These are phyloP conservation scores for Oreochromis tanganicae DNA, from an alignment of 2,113 vertebrate genomes.

Conservation along the genomic window DNA sequence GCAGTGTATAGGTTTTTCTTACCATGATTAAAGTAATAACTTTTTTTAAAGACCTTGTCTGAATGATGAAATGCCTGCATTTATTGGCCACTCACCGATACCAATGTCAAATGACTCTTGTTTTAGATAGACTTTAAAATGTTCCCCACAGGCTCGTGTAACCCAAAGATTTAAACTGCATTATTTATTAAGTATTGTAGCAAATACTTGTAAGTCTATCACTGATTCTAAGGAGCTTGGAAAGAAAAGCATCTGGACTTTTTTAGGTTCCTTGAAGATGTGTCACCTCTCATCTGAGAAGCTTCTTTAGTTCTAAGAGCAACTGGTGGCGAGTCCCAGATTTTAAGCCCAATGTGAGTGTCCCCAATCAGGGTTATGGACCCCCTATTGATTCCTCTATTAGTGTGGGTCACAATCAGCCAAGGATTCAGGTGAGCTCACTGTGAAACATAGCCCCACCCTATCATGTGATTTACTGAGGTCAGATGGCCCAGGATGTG, in stretches of 20 bases:
- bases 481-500: neutral
- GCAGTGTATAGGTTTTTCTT: neutral
- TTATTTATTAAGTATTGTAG: neutral
- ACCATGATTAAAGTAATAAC: neutral
- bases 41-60: neutral
- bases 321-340: neutral
- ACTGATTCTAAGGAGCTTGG: neutral
- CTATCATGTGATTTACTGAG: neutral
- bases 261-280: neutral
- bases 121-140: neutral
- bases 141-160: neutral
- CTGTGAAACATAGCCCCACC: neutral
- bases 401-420: neutral
- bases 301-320: neutral
- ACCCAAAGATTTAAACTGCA: neutral
- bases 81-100: neutral
- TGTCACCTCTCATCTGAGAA: neutral
- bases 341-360: rapidly evolving
- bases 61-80: neutral
- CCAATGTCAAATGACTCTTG: neutral
- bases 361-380: neutral
- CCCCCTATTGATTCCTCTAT: neutral
- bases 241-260: neutral
- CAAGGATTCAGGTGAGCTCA: neutral
- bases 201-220: neutral